These are phyloP conservation scores for Siniperca scherzeri DNA, from an alignment of 2,797 vertebrate genomes.

Conservation along the genomic window DNA sequence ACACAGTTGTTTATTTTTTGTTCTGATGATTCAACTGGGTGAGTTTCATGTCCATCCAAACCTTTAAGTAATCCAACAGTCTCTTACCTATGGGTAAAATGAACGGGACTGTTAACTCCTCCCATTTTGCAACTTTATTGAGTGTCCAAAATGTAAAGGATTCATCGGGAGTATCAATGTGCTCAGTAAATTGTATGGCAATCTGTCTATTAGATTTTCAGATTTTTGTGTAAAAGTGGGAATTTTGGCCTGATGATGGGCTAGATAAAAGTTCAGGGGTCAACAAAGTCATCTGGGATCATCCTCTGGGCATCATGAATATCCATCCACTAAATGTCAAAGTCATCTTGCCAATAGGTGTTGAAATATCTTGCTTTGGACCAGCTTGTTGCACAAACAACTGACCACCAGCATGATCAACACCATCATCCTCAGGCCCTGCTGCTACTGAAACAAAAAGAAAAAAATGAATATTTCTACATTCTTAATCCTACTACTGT, in stretches of 20 bases:
- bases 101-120: no score
- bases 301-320: neutral
- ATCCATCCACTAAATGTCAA: no score
- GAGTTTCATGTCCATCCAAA: no score
- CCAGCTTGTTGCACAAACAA: neutral
- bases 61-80: no score
- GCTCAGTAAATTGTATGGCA: no score
- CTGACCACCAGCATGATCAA: neutral
- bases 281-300: neutral
- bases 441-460: neutral
- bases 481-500: constrained; percentile 11
- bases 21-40: no score
- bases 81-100: no score
- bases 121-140: neutral
- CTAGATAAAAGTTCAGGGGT: neutral
- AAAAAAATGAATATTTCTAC: neutral
- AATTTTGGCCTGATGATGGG: neutral
- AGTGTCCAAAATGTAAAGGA: neutral
- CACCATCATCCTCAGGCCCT: neutral
- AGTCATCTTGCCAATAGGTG: neutral
- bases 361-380: neutral
- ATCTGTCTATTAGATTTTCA: neutral
- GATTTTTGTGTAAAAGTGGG: neutral
- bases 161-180: neutral
- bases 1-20: no score